Base-by-base conservation (phyloP, 2,888 invertebrate species). In the Conchocele bisecta region DNA sequence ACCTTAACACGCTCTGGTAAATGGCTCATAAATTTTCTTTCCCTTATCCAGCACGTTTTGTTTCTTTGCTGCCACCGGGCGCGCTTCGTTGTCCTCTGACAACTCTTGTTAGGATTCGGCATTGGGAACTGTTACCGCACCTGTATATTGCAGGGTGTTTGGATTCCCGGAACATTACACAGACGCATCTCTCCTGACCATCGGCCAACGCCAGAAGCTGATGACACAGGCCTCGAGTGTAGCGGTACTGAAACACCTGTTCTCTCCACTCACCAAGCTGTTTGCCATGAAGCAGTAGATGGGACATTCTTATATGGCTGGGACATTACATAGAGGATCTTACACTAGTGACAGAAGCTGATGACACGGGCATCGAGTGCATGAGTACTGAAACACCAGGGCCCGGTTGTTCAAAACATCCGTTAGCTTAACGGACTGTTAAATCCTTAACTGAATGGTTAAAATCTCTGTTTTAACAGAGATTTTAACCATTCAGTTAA, bases 201-300 rank as follows among this genome's bases (percentile, higher is more conserved):
- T 46, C 24, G 83, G 86, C 0, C 87, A 90, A 63, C 88, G 93
- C 15, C 92, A 91, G 73, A 89, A 89, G 73, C 84, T 93, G 24
- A 86, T 93, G 29, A 93, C 93, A 1, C 91, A 90, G 81, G 90
- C 93, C 1, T 93, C 93, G 93, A 92, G 93, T 81, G 92, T 93
- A 1, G 92, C 91, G 51, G 92, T 93, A 0, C 86, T 93, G 6
- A 83, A 79, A 37, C 91, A 91, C 64, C 89, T 93, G 39, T 85
- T 93, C 22, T 82, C 81, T 6, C 92, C 92, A 0, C 83, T 93
- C 3, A 67, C 50, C 9, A 7, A 57, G 5, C 6, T 48, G 5
- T 70, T 44, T 59, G 35, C 31, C 1, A 59, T 29, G 28, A 15
- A 51, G 61, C n/a, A 35, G n/a, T n/a, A n/a, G n/a, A n/a, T n/a